Evolutionary conservation across 2,888 invertebrate genomes (phyloP).

Genomic region (Tryphoninae sp.): DNA sequence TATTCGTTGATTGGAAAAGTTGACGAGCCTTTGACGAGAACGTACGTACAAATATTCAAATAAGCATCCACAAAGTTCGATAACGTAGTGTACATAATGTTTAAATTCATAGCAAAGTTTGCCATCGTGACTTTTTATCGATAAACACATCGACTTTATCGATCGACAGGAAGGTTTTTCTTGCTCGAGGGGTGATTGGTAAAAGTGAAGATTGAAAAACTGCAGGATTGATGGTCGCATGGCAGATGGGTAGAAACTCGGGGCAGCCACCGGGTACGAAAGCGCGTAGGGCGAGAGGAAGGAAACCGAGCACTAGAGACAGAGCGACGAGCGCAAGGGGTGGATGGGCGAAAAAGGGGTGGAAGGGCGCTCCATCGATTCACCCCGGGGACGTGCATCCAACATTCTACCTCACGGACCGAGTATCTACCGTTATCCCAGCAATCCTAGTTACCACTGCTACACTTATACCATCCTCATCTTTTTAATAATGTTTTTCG

Average conservation of each 20-base stretch:
- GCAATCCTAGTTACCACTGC: slow-evolving; percentile 46
- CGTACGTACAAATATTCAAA: not conserved
- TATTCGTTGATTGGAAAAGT: slow-evolving; percentile 13
- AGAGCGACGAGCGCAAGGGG: slow-evolving; percentile 63
- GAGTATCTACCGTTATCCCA: slow-evolving; percentile 12
- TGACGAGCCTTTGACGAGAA: not conserved
- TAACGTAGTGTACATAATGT: not conserved
- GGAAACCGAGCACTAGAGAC: slow-evolving; percentile 30
- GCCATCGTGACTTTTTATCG: no score
- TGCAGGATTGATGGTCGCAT: not conserved
- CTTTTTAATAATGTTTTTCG: not conserved
- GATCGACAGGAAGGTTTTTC: not conserved
- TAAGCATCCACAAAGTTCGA: not conserved
- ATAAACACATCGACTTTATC: no score
- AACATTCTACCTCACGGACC: slow-evolving; percentile 64
- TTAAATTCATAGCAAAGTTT: slow-evolving; percentile 13
- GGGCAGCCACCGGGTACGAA: slow-evolving; percentile 40
- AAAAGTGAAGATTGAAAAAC: slow-evolving; percentile 24
- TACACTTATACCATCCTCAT: not conserved
- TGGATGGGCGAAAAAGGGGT: slow-evolving; percentile 63
- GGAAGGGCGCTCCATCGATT: slow-evolving; percentile 77
- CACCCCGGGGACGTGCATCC: slow-evolving; percentile 77
- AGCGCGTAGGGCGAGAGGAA: slow-evolving; percentile 59
- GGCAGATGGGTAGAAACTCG: slow-evolving; percentile 35
- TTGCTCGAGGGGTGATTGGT: not conserved